A percentile compares a stretch with the other conserved stretches of the same genome.
Conservation (phyloP, 1,140 invertebrate species). For the Hesperophylax magnus region DNA sequence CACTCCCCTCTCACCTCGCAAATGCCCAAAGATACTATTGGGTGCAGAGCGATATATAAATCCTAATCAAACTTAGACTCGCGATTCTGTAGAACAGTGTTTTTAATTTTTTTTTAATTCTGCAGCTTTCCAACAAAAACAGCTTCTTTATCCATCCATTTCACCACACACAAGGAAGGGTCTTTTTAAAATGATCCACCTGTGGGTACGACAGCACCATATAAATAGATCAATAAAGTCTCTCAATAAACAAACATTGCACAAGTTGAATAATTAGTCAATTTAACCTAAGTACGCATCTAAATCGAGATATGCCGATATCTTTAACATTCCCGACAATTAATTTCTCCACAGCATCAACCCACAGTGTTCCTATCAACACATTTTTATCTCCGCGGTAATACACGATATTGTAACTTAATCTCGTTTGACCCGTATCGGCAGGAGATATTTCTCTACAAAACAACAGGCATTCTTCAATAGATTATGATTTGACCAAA, state of each 20-base stretch:
- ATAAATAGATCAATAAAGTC: too few relatives aligned
- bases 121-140: too few relatives aligned
- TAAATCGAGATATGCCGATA: neutral
- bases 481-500: neutral
- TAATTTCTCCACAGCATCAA: conserved; percentile 9
- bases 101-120: too few relatives aligned
- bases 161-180: too few relatives aligned
- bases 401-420: conserved; percentile 53
- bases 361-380: conserved; percentile 42
- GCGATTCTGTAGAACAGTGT: too few relatives aligned
- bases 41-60: too few relatives aligned
- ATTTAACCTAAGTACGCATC: neutral
- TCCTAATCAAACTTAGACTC: too few relatives aligned
- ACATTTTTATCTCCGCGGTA: conserved; percentile 49
- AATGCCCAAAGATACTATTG: too few relatives aligned
- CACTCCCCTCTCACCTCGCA: too few relatives aligned
- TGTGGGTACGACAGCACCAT: too few relatives aligned
- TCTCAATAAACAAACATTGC: neutral
- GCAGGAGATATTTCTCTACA: neutral
- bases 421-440: conserved; percentile 41
- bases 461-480: neutral
- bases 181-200: too few relatives aligned
- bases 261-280: neutral
- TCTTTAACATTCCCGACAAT: conserved; percentile 27
- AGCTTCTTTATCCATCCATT: too few relatives aligned